Evolutionary conservation across 2,888 invertebrate species (phyloP).

Genomic region (Imbricaverruca yamaguchii): DNA sequence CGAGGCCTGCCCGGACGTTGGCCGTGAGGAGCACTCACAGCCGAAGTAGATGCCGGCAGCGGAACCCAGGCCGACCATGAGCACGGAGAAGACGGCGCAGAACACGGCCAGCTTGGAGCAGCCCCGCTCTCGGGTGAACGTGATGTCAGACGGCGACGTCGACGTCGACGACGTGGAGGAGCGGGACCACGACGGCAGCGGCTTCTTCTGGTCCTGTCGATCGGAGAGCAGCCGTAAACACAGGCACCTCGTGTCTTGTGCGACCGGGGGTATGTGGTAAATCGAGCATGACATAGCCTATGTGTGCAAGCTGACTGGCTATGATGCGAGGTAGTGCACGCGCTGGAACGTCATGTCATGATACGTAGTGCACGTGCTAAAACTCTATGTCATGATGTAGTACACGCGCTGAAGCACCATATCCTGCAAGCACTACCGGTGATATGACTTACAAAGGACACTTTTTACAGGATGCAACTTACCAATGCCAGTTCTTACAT

Average conservation of each 20-base stretch:
- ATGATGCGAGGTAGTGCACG: neutral
- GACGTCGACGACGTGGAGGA: constrained; percentile 6
- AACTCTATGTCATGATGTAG: too few species aligned
- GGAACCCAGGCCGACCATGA: constrained; percentile 66
- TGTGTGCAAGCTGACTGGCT: neutral
- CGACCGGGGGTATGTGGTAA: too few species aligned
- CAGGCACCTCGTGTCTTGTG: too few species aligned
- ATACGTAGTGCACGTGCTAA: neutral
- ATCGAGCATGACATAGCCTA: too few species aligned
- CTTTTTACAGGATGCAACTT: too few species aligned
- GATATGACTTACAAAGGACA: too few species aligned
- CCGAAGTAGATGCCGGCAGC: constrained; percentile 58
- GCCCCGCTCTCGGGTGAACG: constrained; percentile 38
- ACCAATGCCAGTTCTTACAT: too few species aligned
- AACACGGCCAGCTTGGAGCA: constrained; percentile 80
- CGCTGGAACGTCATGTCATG: neutral
- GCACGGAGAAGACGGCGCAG: constrained; percentile 72
- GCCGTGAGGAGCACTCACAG: constrained; percentile 48
- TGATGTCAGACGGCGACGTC: constrained; percentile 20
- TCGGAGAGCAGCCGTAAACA: too few species aligned
- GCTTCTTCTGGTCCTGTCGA: constrained; percentile 11
- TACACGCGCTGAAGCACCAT: too few species aligned
- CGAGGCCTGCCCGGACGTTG: too few species aligned
- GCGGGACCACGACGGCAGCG: constrained; percentile 16
- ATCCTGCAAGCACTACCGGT: too few species aligned